Conservation (phyloP, 2,888 invertebrate genomes). For the Hyppa rectilinea region DNA sequence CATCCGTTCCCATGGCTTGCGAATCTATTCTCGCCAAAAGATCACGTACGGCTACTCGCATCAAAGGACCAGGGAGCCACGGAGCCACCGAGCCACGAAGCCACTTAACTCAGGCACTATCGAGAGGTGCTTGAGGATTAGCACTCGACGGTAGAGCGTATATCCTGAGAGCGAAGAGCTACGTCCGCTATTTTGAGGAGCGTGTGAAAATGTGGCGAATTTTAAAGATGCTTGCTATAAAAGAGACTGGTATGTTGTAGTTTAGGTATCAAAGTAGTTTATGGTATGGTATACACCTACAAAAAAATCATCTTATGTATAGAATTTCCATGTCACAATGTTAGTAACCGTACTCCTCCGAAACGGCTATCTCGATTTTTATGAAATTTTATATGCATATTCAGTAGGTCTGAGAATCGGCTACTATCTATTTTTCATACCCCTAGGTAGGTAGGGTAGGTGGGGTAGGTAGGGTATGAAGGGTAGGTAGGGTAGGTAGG, state of each 20-base stretch:
- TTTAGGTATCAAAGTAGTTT: background rate
- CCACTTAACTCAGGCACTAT: slow-evolving; percentile 74
- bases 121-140: slow-evolving; percentile 63
- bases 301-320: no score
- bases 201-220: slow-evolving; percentile 75
- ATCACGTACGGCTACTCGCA: slow-evolving; percentile 79
- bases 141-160: slow-evolving; percentile 62
- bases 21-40: slow-evolving; percentile 67
- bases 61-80: slow-evolving; percentile 55
- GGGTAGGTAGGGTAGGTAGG: no score
- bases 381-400: no score
- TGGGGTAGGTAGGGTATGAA: no score
- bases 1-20: slow-evolving; percentile 84
- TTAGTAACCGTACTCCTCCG: no score
- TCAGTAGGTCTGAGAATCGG: no score
- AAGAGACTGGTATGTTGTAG: background rate
- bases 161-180: slow-evolving; percentile 67
- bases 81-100: slow-evolving; percentile 18
- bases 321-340: no score
- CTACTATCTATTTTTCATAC: no score
- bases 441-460: no score
- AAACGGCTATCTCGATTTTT: no score
- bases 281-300: background rate
- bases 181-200: slow-evolving; percentile 72
- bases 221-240: background rate